Percentiles rank a stretch among this genome's conserved stretches.
phyloP scores from a whole-genome alignment of 2,113 vertebrate species.

The Lathamus discolor region DNA sequence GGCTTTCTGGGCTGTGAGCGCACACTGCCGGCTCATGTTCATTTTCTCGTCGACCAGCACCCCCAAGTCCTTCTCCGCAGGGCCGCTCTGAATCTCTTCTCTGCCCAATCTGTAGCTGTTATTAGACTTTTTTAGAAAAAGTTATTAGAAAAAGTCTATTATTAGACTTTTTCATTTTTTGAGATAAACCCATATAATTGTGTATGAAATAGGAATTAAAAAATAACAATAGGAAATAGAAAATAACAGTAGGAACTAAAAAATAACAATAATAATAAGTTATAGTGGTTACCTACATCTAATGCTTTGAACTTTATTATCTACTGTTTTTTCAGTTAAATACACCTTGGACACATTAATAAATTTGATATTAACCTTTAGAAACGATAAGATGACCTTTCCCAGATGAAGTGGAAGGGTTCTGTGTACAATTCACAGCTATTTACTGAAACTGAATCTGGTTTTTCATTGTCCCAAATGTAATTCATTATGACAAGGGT shows the following conservation, averaged over 20 bases:
- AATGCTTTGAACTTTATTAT: not conserved
- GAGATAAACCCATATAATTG: not conserved
- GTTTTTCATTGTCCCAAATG: not conserved
- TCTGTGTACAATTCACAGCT: not conserved
- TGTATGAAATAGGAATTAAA: not conserved
- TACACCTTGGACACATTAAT: not conserved
- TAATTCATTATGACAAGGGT: not conserved
- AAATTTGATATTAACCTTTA: not conserved
- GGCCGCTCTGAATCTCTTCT: too few species aligned
- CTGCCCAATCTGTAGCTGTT: too few species aligned
- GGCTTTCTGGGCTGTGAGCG: too few species aligned
- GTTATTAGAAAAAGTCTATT: not conserved
- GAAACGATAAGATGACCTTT: not conserved
- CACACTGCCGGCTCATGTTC: too few species aligned
- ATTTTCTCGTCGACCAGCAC: too few species aligned
- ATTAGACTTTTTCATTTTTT: not conserved
- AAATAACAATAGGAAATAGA: too few species aligned
- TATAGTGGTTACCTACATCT: not conserved
- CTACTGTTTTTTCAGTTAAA: not conserved
- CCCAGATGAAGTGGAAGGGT: not conserved
- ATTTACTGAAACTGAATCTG: not conserved
- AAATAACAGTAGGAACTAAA: not conserved
- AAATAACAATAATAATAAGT: not conserved
- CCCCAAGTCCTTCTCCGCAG: too few species aligned
- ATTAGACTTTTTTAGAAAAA: too few species aligned